These are phyloP conservation scores for Ceriagrion tenellum DNA, from an alignment of 2,888 invertebrate species.

Conservation along the genomic window DNA sequence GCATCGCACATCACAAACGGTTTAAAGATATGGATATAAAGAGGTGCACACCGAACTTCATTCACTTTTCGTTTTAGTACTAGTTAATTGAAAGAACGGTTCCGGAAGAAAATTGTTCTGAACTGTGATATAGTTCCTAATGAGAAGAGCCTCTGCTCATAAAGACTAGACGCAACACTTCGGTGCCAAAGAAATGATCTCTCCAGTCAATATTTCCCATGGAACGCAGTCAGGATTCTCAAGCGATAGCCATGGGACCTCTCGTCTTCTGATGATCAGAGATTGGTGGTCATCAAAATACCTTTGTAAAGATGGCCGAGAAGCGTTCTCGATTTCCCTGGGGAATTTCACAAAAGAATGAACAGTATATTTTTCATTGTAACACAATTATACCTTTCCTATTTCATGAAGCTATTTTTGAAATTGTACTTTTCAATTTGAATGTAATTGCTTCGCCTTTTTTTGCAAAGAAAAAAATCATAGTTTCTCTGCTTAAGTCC, in stretches of 20 bases:
- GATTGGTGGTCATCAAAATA: not conserved
- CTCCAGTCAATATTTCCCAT: not conserved
- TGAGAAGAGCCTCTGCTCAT: slow-evolving; percentile 42
- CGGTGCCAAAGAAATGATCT: not conserved
- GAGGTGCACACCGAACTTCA: slow-evolving; percentile 32
- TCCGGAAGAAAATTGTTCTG: slow-evolving; percentile 31
- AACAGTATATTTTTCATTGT: not conserved
- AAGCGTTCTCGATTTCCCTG: not conserved
- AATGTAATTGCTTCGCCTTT: not conserved
- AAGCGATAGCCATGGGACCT: not conserved
- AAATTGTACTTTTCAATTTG: not conserved
- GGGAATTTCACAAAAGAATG: not conserved
- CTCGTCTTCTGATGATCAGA: not conserved
- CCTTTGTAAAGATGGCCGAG: not conserved
- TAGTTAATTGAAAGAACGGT: slow-evolving; percentile 2
- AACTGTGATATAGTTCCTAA: slow-evolving; percentile 61
- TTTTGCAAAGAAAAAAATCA: not conserved
- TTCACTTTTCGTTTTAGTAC: slow-evolving; percentile 13
- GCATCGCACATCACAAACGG: slow-evolving; percentile 43
- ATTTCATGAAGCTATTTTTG: not conserved
- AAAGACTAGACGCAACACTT: not conserved
- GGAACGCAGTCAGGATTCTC: not conserved
- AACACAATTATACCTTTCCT: not conserved
- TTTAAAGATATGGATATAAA: not conserved
- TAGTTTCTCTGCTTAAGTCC: not conserved